phyloP scores from a whole-genome alignment of 2,888 invertebrate genomes.

The Masnerella sp. region DNA sequence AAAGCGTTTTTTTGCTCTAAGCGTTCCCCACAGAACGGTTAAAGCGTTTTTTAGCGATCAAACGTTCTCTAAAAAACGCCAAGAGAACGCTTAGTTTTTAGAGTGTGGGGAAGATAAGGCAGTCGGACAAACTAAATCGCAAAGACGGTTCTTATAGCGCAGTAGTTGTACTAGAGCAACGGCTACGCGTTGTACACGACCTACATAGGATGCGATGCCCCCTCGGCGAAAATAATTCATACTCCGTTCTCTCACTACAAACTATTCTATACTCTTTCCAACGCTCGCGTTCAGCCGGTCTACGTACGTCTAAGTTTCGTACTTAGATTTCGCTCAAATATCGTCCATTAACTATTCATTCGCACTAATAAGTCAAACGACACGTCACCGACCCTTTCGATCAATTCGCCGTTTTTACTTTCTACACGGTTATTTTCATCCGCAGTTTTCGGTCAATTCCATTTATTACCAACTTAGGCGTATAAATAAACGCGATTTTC shows the following conservation, averaged over 20 bases:
- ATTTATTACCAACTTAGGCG: too few species aligned
- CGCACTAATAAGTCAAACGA: constrained; percentile 21
- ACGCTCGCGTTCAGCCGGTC: constrained; percentile 46
- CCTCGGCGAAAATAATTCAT: constrained; percentile 78
- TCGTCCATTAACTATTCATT: constrained; percentile 29
- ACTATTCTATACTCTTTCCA: constrained; percentile 61
- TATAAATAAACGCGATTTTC: too few species aligned
- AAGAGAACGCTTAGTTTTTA: too few species aligned
- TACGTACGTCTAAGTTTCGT: constrained; percentile 48
- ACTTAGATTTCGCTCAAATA: constrained; percentile 32
- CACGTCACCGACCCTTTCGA: too few species aligned
- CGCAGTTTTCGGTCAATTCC: too few species aligned
- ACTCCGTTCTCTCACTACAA: constrained; percentile 65
- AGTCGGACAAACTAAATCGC: constrained; percentile 49
- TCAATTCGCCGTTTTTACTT: too few species aligned
- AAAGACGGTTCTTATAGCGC: constrained; percentile 59
- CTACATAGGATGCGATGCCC: constrained; percentile 78
- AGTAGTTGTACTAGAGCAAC: constrained; percentile 61
- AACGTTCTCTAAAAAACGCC: too few species aligned
- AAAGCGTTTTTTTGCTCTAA: too few species aligned
- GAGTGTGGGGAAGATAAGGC: too few species aligned
- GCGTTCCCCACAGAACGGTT: too few species aligned
- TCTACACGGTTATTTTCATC: too few species aligned
- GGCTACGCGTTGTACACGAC: constrained; percentile 75
- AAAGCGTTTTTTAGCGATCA: too few species aligned